phyloP scores from a whole-genome alignment of 2,888 invertebrate genomes.

The Ormyrus pomaceus region DNA sequence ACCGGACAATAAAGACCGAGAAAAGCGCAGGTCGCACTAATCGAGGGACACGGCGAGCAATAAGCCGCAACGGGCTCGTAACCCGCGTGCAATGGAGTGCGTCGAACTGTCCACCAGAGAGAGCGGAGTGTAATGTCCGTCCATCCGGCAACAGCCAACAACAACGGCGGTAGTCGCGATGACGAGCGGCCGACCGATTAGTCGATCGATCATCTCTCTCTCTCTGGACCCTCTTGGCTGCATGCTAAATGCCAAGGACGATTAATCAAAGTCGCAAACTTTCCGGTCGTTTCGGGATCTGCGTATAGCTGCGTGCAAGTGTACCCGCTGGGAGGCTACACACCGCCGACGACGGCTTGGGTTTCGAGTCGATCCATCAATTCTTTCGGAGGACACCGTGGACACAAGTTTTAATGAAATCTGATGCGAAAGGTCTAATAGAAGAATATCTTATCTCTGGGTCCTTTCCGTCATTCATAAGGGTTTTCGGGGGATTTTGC shows the following conservation, averaged over 20 bases:
- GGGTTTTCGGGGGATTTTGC: no score
- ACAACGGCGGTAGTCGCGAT: not conserved
- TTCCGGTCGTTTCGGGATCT: constrained; percentile 33
- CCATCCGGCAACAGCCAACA: not conserved
- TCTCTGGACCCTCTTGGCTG: not conserved
- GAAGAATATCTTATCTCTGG: not conserved
- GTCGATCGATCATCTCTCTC: constrained; percentile 39
- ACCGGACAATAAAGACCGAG: not conserved
- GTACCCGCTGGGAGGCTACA: not conserved
- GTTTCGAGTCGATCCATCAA: constrained; percentile 12
- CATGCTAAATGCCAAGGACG: constrained; percentile 43
- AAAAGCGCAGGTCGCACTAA: not conserved
- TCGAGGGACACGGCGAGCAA: constrained; percentile 11
- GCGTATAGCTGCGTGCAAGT: no score
- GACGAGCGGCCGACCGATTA: constrained; percentile 43
- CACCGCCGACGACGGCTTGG: not conserved
- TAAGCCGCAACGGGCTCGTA: constrained; percentile 32
- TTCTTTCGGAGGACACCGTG: not conserved
- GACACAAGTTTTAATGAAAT: not conserved
- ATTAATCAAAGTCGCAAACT: constrained; percentile 55
- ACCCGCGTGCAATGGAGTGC: constrained; percentile 13
- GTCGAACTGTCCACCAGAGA: not conserved
- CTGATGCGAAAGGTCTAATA: not conserved
- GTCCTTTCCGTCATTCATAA: no score
- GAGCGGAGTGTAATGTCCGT: not conserved